Percentiles rank a stretch among this genome's conserved stretches.
phyloP scores from a whole-genome alignment of 2,888 invertebrate species.

The Agapostemon virescens region DNA sequence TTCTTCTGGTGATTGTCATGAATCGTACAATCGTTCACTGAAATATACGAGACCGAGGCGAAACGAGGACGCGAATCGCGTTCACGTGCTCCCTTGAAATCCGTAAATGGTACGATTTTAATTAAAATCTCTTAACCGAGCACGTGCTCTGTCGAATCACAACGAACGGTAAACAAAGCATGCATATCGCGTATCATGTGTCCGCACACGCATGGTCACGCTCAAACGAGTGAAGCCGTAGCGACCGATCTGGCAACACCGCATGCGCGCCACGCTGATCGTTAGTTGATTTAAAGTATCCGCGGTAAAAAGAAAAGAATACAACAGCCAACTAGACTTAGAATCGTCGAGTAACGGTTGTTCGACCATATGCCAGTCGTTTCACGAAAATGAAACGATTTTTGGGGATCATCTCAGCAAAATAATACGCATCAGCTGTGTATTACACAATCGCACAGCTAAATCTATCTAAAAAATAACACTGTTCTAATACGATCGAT shows the following conservation, averaged over 20 bases:
- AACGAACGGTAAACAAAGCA: constrained; percentile 57
- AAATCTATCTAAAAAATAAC: constrained; percentile 74
- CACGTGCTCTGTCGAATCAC: constrained; percentile 56
- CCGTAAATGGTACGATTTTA: constrained; percentile 22
- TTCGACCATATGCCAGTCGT: constrained; percentile 28
- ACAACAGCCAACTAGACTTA: constrained; percentile 60
- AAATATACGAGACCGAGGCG: not conserved
- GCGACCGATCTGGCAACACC: constrained; percentile 70
- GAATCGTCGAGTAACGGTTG: constrained; percentile 44
- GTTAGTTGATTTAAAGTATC: constrained; percentile 78
- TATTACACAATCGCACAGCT: constrained; percentile 50
- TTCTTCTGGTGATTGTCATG: not conserved
- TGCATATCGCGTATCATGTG: constrained; percentile 52
- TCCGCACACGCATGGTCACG: constrained; percentile 40
- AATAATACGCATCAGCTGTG: constrained; percentile 47
- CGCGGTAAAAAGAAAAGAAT: constrained; percentile 80
- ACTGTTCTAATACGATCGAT: constrained; percentile 72
- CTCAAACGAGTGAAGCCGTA: constrained; percentile 34
- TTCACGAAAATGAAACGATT: constrained; percentile 13
- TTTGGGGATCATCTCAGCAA: constrained; percentile 18
- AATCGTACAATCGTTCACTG: constrained; percentile 6
- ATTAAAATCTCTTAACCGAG: constrained; percentile 34
- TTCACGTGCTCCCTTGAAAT: not conserved
- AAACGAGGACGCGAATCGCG: not conserved
- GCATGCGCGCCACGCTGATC: constrained; percentile 75